Conservation (phyloP, 2,888 invertebrate species). For the Tetragonisca angustula region DNA sequence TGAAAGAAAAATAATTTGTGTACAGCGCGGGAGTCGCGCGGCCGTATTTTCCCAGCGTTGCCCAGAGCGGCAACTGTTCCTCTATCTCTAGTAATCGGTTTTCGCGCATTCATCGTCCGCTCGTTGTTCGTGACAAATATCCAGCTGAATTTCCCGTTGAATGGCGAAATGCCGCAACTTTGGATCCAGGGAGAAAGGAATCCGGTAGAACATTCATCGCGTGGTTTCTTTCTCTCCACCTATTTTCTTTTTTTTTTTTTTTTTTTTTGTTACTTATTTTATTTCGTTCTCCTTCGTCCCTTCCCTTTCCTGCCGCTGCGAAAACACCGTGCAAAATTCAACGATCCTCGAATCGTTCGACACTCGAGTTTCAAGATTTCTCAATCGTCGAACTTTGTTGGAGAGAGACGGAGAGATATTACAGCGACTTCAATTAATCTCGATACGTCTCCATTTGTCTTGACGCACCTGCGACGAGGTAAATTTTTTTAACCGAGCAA, state of each 20-base stretch:
- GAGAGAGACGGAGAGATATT: too few species aligned
- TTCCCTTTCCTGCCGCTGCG: too few species aligned
- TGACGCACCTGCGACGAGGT: too few species aligned
- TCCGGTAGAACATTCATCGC: not conserved
- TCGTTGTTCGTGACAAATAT: slow-evolving; percentile 10
- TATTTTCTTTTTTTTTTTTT: too few species aligned
- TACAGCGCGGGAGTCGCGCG: slow-evolving; percentile 20
- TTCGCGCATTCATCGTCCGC: slow-evolving; percentile 3
- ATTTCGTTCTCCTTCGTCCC: too few species aligned
- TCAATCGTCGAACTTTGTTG: too few species aligned
- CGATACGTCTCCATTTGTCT: not conserved
- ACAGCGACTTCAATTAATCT: not conserved
- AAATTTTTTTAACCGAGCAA: not conserved
- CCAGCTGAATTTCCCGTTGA: not conserved
- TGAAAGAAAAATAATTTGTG: slow-evolving; percentile 49
- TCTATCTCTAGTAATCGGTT: slow-evolving; percentile 40
- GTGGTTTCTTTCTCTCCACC: too few species aligned
- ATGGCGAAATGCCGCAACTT: not conserved
- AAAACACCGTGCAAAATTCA: too few species aligned
- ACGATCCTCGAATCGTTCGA: too few species aligned
- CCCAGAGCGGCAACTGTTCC: not conserved
- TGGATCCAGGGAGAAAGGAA: not conserved
- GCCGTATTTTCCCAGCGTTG: slow-evolving; percentile 2
- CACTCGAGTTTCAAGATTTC: too few species aligned
- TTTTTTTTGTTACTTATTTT: too few species aligned